Conservation (phyloP, 2,113 vertebrate species). For the Chaetodon trifascialis region DNA sequence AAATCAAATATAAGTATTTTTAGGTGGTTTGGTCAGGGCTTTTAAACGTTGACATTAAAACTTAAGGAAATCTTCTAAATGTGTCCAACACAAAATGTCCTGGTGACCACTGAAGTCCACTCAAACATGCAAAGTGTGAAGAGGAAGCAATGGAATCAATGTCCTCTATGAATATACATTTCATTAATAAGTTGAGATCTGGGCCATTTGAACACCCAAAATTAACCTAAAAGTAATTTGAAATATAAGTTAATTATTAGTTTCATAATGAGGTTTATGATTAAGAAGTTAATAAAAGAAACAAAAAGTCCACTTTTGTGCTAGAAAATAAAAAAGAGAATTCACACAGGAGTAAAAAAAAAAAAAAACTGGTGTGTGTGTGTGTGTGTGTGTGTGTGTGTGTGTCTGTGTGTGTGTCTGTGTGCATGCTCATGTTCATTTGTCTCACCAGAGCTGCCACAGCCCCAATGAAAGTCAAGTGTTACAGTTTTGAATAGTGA, state of each 20-base stretch:
- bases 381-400: background rate
- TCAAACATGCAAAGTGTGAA: slow-evolving; percentile 30
- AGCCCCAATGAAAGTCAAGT: slow-evolving; percentile 31
- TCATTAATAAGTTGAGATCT: slow-evolving; percentile 79
- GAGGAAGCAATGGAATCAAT: slow-evolving; percentile 57
- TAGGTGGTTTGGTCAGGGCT: background rate
- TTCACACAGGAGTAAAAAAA: slow-evolving; percentile 45
- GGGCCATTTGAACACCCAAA: slow-evolving; percentile 77
- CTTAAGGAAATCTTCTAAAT: background rate
- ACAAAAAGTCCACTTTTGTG: slow-evolving; percentile 60
- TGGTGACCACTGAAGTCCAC: slow-evolving; percentile 12
- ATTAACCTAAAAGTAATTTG: slow-evolving; percentile 81
- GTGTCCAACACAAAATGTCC: background rate
- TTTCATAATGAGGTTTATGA: slow-evolving; percentile 84
- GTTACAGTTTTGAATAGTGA: slow-evolving; percentile 5
- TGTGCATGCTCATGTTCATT: slow-evolving; percentile 5
- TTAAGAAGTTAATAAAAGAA: slow-evolving; percentile 84
- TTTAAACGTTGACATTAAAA: background rate
- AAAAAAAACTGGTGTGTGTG: background rate
- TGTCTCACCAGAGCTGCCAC: background rate
- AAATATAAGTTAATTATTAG: slow-evolving; percentile 82
- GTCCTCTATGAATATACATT: slow-evolving; percentile 78
- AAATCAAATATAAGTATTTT: background rate
- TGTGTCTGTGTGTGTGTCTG: slow-evolving; percentile 2
- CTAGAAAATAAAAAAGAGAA: slow-evolving; percentile 54